Percentiles rank a stretch among this genome's conserved stretches.
Conservation (phyloP, 2,888 invertebrate species). For the Tiphia femorata region DNA sequence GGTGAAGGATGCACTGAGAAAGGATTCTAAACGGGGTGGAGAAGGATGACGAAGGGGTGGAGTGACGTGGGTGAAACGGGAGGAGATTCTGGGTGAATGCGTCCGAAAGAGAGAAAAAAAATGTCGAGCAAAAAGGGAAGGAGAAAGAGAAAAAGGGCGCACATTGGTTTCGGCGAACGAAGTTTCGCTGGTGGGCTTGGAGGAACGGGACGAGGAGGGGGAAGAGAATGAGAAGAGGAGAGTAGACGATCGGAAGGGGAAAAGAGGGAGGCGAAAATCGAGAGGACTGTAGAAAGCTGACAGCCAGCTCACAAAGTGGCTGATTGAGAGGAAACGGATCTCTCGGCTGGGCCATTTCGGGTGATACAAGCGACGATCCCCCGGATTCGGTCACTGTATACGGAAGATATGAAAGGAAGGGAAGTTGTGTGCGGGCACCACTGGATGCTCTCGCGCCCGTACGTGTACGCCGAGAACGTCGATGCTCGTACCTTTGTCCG, state of each 20-base stretch:
- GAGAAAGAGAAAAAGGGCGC: neutral
- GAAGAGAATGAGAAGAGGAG: neutral
- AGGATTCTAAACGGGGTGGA: neutral
- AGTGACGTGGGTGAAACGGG: neutral
- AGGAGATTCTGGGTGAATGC: no score
- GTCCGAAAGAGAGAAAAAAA: no score
- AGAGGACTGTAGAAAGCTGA: constrained; percentile 6
- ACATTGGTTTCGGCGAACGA: no score
- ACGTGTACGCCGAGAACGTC: no score
- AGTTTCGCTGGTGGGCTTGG: neutral
- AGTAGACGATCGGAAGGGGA: neutral
- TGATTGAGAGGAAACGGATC: constrained; percentile 37
- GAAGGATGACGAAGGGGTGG: neutral
- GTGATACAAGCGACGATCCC: constrained; percentile 6
- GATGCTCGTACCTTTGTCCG: no score
- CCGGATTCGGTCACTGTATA: constrained; percentile 1
- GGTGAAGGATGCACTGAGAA: constrained; percentile 19
- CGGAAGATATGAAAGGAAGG: neutral
- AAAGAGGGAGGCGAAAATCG: constrained; percentile 3
- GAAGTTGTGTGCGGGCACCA: no score
- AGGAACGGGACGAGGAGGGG: neutral
- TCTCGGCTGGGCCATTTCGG: neutral
- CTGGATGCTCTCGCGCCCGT: no score
- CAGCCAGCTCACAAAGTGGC: constrained; percentile 33
- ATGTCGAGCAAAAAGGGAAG: neutral